Evolutionary conservation across 2,888 invertebrate species (phyloP).

Genomic region (Drosophila suboccidentalis): DNA sequence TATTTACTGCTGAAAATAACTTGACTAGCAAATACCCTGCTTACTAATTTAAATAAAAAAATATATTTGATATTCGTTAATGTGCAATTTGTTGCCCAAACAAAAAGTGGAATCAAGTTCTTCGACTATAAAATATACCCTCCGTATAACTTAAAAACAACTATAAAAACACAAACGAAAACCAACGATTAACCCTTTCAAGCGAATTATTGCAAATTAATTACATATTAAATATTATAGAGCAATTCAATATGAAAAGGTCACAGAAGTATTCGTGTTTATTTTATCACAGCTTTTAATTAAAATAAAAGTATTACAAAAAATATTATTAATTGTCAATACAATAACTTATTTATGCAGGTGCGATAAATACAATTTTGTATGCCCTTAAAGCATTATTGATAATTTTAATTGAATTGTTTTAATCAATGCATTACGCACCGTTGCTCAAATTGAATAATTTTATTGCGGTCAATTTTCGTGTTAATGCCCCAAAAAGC

Average conservation of each 20-base stretch:
- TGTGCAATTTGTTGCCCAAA: neutral
- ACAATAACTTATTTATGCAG: constrained; percentile 54
- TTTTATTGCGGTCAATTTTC: constrained; percentile 61
- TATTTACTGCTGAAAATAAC: neutral
- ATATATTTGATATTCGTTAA: neutral
- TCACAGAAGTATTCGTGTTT: constrained; percentile 9
- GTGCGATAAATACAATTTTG: constrained; percentile 52
- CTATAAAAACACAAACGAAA: neutral
- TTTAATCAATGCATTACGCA: constrained; percentile 58
- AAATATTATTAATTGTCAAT: constrained; percentile 36
- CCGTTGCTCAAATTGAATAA: constrained; percentile 38
- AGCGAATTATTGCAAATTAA: constrained; percentile 60
- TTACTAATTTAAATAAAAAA: too few species aligned
- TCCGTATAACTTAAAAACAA: too few species aligned
- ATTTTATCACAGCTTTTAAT: constrained; percentile 22
- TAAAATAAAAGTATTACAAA: constrained; percentile 2
- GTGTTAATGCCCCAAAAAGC: constrained; percentile 39
- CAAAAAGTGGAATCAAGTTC: neutral
- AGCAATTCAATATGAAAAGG: constrained; percentile 18
- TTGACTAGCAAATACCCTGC: neutral
- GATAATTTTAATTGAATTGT: constrained; percentile 65
- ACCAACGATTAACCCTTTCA: constrained; percentile 35
- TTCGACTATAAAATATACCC: neutral
- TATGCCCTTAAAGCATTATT: constrained; percentile 34
- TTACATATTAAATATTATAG: constrained; percentile 56